These are phyloP conservation scores for Oryzias celebensis DNA, from an alignment of 2,113 vertebrate genomes.

Conservation along the genomic window DNA sequence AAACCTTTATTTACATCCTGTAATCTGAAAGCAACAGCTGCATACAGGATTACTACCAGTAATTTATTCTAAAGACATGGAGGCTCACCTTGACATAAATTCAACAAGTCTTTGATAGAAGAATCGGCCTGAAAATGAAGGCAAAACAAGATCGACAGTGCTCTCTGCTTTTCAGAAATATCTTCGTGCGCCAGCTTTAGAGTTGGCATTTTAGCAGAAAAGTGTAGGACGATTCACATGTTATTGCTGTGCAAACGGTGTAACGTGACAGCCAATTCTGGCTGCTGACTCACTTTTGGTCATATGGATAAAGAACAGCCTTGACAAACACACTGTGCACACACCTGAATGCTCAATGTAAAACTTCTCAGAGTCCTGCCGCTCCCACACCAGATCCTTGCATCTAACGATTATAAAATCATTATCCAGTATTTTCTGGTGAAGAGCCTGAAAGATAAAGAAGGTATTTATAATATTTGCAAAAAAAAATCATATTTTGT, in stretches of 20 bases:
- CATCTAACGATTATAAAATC: conserved; percentile 83
- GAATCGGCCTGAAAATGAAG: conserved; percentile 80
- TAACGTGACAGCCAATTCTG: background rate
- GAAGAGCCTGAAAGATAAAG: conserved; percentile 80
- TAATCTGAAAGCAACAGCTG: too few species aligned
- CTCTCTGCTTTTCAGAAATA: background rate
- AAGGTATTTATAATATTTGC: background rate
- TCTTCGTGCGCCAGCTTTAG: too few species aligned
- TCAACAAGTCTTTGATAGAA: conserved; percentile 97
- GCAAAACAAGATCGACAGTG: background rate
- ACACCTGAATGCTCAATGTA: conserved; percentile 90
- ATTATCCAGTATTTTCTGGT: conserved; percentile 85
- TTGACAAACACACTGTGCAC: background rate
- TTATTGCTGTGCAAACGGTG: background rate
- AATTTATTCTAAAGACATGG: background rate
- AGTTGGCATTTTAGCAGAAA: background rate
- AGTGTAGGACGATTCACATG: background rate
- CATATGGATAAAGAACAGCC: background rate
- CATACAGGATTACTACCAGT: too few species aligned
- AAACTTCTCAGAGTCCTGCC: conserved; percentile 84
- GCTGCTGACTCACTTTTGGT: background rate
- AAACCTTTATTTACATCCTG: background rate
- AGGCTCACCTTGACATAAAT: conserved; percentile 92
- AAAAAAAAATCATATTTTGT: background rate
- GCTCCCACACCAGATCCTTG: conserved; percentile 83